Base-by-base conservation (phyloP, 53 echinoderm and acorn worm species). In the Mesocentrotus franciscanus region DNA sequence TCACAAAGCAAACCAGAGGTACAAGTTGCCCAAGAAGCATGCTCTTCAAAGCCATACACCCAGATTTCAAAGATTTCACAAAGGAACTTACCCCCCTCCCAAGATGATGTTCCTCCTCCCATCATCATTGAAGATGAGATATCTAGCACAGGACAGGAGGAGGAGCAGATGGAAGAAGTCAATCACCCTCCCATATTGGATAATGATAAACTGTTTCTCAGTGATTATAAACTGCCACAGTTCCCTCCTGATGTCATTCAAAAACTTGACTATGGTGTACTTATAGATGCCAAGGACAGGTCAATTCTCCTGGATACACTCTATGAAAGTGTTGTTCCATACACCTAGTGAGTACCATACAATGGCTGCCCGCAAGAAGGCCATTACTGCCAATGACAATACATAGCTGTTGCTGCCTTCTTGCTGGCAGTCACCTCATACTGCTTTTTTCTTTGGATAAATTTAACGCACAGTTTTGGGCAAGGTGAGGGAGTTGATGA, bases 281-380 rank as follows among this genome's bases (percentile, higher is more conserved):
- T 0, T 13, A 10, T 94, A 29, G 36, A 36, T 24, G 24, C 60
- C 55, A 66, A n/a, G 24, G 95, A 94, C 4, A 42, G 56, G n/a
- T 34, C 85, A 9, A 10, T 12, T 36, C 30, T 94, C 70, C 32
- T 94, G 95, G 95, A 85, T 24, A 18, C 12, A n/a, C 20, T 94
- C 87, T 94, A 85, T 56, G 72, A 87, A 26, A 66, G 62, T 49
- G 87, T 85, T 49, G 64, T 71, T 10, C 85, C 39, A 34, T 66
- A 68, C 56, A 94, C 95, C 24, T 94, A 71, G 95, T 94, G 20
- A 94, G 95, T 85, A 87, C 15, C n/a, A 42, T 30, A 27, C 49
- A 49, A 49, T 49, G 49, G 49, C 49, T 49, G 49, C 49, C 49
- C 49, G 49, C 49, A 49, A 49, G 49, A 49, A 49, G 49, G 49